Evolutionary conservation across 2,113 vertebrate species (phyloP).

Genomic region (Colinus virginianus): DNA sequence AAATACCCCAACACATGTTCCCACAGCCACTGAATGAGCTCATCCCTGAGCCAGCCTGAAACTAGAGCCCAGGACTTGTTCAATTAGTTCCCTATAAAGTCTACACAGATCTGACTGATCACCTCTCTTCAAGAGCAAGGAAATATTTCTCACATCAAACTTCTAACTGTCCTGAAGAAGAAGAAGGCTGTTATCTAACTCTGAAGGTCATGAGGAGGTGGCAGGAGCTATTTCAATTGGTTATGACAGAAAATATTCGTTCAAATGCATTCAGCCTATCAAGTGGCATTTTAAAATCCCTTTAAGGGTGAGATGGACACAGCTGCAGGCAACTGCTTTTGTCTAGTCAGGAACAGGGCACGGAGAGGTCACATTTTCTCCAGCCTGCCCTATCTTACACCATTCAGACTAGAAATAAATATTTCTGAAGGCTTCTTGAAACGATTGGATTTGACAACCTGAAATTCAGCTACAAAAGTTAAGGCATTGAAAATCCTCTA

Average conservation of each 20-base stretch:
- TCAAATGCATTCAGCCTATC: constrained; percentile 27
- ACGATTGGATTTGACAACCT: constrained; percentile 12
- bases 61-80: not conserved
- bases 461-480: not conserved
- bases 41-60: not conserved
- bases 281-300: constrained; percentile 43
- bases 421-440: constrained; percentile 27
- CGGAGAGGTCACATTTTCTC: constrained; percentile 35
- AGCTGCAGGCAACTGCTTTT: constrained; percentile 56
- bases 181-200: constrained; percentile 3
- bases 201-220: constrained; percentile 23
- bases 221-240: not conserved
- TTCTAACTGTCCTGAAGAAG: not conserved
- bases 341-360: constrained; percentile 37
- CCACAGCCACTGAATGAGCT: not conserved
- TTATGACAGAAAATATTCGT: constrained; percentile 42
- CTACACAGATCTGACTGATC: not conserved
- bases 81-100: not conserved
- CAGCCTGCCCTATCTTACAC: constrained; percentile 2
- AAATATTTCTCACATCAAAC: not conserved
- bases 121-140: not conserved
- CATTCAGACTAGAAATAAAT: not conserved
- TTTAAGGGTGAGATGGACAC: constrained; percentile 30
- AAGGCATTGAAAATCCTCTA: not conserved
- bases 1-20: not conserved